Base-by-base conservation (phyloP, 2,113 vertebrate genomes). In the Sebastes schlegelii region DNA sequence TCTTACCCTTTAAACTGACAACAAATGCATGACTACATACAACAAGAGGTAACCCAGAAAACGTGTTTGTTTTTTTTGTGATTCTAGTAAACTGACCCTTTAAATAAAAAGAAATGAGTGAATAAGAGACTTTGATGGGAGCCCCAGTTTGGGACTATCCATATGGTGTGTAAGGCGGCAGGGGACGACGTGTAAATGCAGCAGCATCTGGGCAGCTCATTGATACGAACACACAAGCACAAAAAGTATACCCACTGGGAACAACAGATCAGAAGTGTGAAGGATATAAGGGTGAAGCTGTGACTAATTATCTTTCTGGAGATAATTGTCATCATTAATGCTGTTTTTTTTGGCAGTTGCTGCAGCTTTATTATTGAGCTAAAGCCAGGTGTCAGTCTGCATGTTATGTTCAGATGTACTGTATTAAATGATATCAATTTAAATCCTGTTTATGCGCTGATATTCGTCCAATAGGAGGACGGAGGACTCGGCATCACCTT, bases 401-500 rank as follows among this genome's bases (percentile, higher is more conserved):
- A 8, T 42, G 51, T 13, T 55, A 3, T 13, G 58, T 62, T 51
- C 3, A n/a, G 10, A 63, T 61, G n/a, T 26, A 4, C 17, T n/a
- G 11, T 2, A 5, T 4, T 42, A 43, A 43, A 43, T 21, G 10
- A 6, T n/a, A 4, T 16, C 40, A 17, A 2, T 45, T 72, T 45
- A n/a, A 26, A 40, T 62, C 42, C 2, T 54, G 17, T 45, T 49
- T 6, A 34, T 26, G 13, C 34, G 6, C 34, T 58, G 11, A 66
- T 46, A 14, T 16, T 64, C 34, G 48, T 55, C 14, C 11, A 11
- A 81, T 13, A 99, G 98, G 97, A 97, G 91, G 97, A 97, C 66
- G 96, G 94, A 58, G 95, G 95, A 49, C 91, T 97, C 43, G 97
- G 97, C 70, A 95, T 97, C 88, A 95, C 96, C 42, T 95, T 97